These are phyloP conservation scores for Takifugu bimaculatus DNA, from an alignment of 2,113 vertebrate species.

Conservation along the genomic window DNA sequence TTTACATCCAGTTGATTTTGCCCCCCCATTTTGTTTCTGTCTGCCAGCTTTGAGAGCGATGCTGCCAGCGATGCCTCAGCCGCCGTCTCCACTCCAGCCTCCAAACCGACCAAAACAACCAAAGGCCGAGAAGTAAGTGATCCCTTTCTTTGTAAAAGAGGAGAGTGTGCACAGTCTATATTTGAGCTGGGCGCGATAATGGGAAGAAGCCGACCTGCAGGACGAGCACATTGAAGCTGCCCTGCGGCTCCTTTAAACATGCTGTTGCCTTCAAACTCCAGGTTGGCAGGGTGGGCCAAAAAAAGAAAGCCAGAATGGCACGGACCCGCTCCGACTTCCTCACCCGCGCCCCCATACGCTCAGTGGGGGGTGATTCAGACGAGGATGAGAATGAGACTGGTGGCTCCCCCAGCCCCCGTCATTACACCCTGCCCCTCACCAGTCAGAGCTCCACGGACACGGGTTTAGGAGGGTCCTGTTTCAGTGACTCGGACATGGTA, in stretches of 20 bases:
- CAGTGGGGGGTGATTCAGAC: slow-evolving; percentile 90
- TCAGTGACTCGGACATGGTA: slow-evolving; percentile 99
- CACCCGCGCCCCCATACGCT: slow-evolving; percentile 88
- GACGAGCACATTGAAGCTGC: slow-evolving; percentile 15
- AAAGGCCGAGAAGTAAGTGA: slow-evolving; percentile 71
- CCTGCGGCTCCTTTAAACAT: slow-evolving; percentile 46
- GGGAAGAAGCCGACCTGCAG: slow-evolving; percentile 4
- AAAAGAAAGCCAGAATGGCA: slow-evolving; percentile 99
- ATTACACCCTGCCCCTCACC: slow-evolving; percentile 74
- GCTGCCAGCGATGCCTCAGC: slow-evolving; percentile 57
- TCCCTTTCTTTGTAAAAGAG: neutral
- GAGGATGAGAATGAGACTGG: slow-evolving; percentile 87
- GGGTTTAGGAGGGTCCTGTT: slow-evolving; percentile 86
- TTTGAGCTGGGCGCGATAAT: too few relatives aligned
- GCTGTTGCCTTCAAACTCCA: slow-evolving; percentile 75
- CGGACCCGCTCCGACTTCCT: slow-evolving; percentile 99
- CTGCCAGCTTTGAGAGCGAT: slow-evolving; percentile 73
- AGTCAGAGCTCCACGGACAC: slow-evolving; percentile 77
- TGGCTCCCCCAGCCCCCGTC: slow-evolving; percentile 82
- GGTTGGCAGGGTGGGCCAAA: slow-evolving; percentile 84
- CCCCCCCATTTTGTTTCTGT: neutral
- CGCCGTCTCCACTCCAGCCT: slow-evolving; percentile 52
- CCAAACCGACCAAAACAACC: slow-evolving; percentile 65
- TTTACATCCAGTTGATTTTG: neutral
- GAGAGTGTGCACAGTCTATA: too few relatives aligned